Percentiles rank a stretch among this genome's conserved stretches.
Evolutionary conservation across 1,140 invertebrate species (phyloP).

Genomic region (Dreissena polymorpha): DNA sequence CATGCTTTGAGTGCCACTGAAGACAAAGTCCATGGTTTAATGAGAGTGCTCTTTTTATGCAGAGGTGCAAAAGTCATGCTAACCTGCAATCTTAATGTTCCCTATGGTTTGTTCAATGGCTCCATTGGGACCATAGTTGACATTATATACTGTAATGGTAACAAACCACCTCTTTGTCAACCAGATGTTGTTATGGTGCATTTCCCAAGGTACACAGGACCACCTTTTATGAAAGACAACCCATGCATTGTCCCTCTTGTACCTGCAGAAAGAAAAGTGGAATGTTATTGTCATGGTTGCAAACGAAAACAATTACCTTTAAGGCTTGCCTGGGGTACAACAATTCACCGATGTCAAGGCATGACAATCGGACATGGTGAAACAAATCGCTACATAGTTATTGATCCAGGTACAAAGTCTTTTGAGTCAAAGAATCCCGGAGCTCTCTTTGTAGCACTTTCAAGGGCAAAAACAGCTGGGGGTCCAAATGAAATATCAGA

Average conservation of each 20-base stretch:
- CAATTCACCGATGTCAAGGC: slow-evolving; percentile 61
- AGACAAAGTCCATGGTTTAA: slow-evolving; percentile 21
- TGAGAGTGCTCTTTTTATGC: slow-evolving; percentile 27
- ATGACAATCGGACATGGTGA: slow-evolving; percentile 61
- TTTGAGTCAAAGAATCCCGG: slow-evolving; percentile 61
- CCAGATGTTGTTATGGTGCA: slow-evolving; percentile 53
- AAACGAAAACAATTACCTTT: slow-evolving; percentile 57
- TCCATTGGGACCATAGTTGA: slow-evolving; percentile 46
- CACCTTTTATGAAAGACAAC: slow-evolving; percentile 27
- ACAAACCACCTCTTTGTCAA: background rate
- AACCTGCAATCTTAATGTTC: slow-evolving; percentile 42
- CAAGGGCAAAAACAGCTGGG: slow-evolving; percentile 59
- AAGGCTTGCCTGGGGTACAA: slow-evolving; percentile 55
- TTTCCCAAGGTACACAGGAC: slow-evolving; percentile 50
- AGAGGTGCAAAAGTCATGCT: slow-evolving; percentile 53
- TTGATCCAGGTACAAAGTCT: slow-evolving; percentile 50
- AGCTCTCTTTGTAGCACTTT: slow-evolving; percentile 60
- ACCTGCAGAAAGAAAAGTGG: slow-evolving; percentile 50
- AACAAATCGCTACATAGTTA: slow-evolving; percentile 52
- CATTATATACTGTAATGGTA: slow-evolving; percentile 40
- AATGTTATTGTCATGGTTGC: slow-evolving; percentile 47
- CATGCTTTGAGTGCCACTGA: background rate
- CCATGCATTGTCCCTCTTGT: slow-evolving; percentile 48
- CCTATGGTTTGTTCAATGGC: slow-evolving; percentile 56
- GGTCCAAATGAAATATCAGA: slow-evolving; percentile 38